Conservation (phyloP, 2,797 vertebrate species). For the Sebastes kiyomatsui region DNA sequence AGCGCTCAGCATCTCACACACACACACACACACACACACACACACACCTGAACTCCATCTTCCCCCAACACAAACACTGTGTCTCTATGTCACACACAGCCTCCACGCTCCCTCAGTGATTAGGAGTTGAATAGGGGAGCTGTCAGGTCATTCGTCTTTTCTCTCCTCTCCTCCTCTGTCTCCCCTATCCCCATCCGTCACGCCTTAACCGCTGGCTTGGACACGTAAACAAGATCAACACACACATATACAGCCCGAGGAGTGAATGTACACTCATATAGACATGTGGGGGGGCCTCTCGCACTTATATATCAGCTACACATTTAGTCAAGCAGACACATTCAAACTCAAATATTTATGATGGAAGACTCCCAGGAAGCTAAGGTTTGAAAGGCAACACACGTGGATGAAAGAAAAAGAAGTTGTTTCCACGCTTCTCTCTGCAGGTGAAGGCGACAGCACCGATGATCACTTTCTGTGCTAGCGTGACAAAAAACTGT, state of each 20-base stretch:
- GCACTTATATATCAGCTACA: conserved; percentile 6
- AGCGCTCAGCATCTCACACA: not conserved
- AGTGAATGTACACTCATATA: not conserved
- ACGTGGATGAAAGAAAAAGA: not conserved
- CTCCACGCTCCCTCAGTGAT: conserved; percentile 58
- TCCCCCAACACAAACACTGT: conserved; percentile 29
- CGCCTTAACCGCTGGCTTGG: conserved; percentile 58
- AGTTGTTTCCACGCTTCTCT: not conserved
- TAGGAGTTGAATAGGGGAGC: conserved; percentile 69
- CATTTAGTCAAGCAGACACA: conserved; percentile 32
- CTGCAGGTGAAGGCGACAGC: not conserved
- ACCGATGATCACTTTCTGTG: not conserved
- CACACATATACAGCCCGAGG: conserved; percentile 4
- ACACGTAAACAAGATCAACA: conserved; percentile 63
- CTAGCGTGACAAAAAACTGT: not conserved
- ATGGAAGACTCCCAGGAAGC: not conserved
- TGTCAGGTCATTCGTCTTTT: conserved; percentile 73
- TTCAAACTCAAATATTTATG: conserved; percentile 16
- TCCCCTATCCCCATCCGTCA: conserved; percentile 65
- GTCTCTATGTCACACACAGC: conserved; percentile 47
- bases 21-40: not conserved
- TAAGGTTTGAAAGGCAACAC: not conserved
- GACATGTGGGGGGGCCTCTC: not conserved
- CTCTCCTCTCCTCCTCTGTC: conserved; percentile 54
- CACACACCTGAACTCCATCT: conserved; percentile 18